A percentile compares a stretch with the other conserved stretches of the same genome.
Conservation (phyloP, 2,113 vertebrate species). For the Leucoraja erinaceus region DNA sequence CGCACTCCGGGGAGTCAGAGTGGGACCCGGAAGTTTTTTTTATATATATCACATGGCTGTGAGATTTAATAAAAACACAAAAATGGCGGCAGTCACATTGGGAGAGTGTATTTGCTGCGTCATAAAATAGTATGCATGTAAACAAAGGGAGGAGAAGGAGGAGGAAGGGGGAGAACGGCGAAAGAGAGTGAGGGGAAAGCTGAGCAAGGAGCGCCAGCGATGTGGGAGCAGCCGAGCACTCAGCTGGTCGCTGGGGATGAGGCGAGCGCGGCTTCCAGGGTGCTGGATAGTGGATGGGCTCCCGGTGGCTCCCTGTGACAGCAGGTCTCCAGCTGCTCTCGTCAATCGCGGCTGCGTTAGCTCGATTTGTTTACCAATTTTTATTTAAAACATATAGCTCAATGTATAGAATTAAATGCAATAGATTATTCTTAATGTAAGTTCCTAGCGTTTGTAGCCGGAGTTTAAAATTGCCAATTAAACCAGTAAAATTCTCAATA, state of each 20-base stretch:
- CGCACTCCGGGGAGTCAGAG: slow-evolving; percentile 40
- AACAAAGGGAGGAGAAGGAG: slow-evolving; percentile 54
- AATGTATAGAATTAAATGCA: slow-evolving; percentile 5
- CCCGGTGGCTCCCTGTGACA: neutral
- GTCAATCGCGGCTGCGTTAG: neutral
- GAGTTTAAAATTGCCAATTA: neutral
- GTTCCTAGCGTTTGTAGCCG: neutral
- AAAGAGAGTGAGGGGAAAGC: neutral
- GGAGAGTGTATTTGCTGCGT: slow-evolving; percentile 76
- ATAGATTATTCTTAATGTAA: neutral
- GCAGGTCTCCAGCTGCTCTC: neutral
- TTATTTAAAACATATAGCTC: neutral
- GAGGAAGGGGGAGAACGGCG: slow-evolving; percentile 47
- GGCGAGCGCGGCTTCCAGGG: neutral
- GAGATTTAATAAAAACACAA: slow-evolving; percentile 85
- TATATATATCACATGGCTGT: slow-evolving; percentile 74
- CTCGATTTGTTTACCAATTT: neutral
- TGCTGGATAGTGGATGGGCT: neutral
- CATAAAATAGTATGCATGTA: slow-evolving; percentile 74
- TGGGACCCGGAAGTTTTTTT: slow-evolving; percentile 59
- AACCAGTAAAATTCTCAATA: neutral
- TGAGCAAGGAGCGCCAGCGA: neutral
- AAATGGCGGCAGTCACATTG: slow-evolving; percentile 89
- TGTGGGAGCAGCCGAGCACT: neutral
- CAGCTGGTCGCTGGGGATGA: neutral